These are phyloP conservation scores for Troilus luridus DNA, from an alignment of 2,888 invertebrate species.

Conservation along the genomic window DNA sequence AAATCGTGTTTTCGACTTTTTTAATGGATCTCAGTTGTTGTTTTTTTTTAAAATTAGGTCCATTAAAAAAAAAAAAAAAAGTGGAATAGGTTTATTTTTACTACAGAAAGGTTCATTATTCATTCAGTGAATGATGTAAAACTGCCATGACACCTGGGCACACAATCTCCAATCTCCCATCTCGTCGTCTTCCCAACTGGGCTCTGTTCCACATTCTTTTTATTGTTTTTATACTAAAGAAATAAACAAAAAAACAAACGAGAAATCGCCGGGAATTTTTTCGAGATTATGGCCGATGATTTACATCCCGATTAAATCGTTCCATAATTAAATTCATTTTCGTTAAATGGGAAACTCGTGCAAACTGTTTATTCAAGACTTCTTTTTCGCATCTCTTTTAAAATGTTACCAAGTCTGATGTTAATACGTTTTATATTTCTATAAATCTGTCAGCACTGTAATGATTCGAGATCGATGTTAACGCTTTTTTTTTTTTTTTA, in stretches of 20 bases:
- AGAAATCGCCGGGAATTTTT: neutral
- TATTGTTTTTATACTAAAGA: neutral
- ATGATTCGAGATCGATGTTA: neutral
- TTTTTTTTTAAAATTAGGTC: neutral
- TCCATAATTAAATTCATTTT: neutral
- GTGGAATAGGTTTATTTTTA: neutral
- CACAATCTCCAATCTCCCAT: neutral
- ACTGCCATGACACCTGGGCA: neutral
- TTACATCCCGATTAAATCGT: neutral
- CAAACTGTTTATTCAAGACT: neutral
- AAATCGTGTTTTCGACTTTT: neutral
- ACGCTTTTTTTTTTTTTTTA: neutral
- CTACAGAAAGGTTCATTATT: neutral
- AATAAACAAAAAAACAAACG: neutral
- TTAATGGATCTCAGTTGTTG: neutral
- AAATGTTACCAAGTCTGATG: neutral
- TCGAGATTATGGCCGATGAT: neutral
- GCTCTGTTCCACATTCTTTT: neutral
- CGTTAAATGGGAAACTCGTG: conserved; percentile 17
- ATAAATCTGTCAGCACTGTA: neutral
- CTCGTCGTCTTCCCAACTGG: neutral
- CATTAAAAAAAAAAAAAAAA: neutral
- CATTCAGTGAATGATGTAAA: neutral
- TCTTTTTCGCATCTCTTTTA: too few species aligned
- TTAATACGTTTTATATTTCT: neutral